These are phyloP conservation scores for Pollimyrus isidori DNA, from an alignment of 2,113 vertebrate species.

Conservation along the genomic window DNA sequence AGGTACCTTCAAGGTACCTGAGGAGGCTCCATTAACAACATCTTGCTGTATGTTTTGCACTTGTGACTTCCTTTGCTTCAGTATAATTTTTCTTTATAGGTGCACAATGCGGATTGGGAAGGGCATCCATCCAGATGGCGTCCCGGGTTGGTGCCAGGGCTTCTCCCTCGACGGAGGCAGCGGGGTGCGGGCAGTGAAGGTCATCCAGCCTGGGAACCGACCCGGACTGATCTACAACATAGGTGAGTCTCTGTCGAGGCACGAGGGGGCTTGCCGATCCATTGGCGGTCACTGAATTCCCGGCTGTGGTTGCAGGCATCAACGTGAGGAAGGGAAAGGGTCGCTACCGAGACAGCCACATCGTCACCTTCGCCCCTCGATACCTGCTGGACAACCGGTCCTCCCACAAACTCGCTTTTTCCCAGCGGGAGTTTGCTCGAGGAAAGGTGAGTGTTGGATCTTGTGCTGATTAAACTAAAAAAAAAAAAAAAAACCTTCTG, in stretches of 20 bases:
- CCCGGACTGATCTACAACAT: conserved; percentile 97
- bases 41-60: not conserved
- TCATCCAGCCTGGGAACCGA: conserved; percentile 88
- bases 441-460: conserved; percentile 70
- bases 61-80: not conserved
- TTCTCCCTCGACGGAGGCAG: conserved; percentile 94
- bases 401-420: conserved; percentile 83
- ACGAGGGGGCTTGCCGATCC: not conserved
- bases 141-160: conserved; percentile 94
- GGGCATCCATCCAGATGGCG: conserved; percentile 87
- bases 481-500: not conserved
- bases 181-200: conserved; percentile 89
- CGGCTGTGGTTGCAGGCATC: conserved; percentile 65
- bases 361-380: conserved; percentile 90
- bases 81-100: conserved; percentile 48
- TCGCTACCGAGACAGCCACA: conserved; percentile 85
- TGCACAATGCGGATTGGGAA: conserved; percentile 95
- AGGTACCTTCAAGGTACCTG: not conserved
- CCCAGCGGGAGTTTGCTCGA: conserved; percentile 87
- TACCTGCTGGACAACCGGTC: conserved; percentile 93
- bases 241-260: conserved; percentile 55
- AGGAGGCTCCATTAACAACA: not conserved
- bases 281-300: not conserved
- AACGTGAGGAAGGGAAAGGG: conserved; percentile 91
- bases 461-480: not conserved